These are phyloP conservation scores for Bombus turneri DNA, from an alignment of 1,140 invertebrate genomes.

Conservation along the genomic window DNA sequence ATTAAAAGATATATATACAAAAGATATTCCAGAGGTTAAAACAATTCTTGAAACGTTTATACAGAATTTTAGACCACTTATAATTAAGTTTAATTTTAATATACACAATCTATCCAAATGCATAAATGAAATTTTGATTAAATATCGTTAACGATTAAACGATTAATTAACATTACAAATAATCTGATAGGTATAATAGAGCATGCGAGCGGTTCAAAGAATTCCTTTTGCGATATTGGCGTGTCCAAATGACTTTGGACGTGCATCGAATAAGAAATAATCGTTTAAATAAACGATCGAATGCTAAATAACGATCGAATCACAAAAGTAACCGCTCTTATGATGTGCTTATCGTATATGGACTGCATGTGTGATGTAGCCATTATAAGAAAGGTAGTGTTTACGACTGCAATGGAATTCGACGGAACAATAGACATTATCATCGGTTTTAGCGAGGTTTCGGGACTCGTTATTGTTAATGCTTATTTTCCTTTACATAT, in stretches of 20 bases:
- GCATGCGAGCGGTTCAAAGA: neutral
- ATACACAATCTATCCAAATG: neutral
- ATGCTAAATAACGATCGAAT: neutral
- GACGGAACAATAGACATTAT: neutral
- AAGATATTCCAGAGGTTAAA: neutral
- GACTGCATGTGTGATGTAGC: neutral
- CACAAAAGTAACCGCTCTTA: neutral
- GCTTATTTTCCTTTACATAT: no score
- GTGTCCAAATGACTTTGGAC: neutral
- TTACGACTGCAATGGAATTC: neutral
- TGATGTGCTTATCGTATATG: neutral
- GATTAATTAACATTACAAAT: neutral
- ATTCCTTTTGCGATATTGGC: neutral
- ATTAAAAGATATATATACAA: no score
- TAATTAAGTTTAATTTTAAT: neutral
- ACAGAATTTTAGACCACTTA: neutral
- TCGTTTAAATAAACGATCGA: slow-evolving; percentile 5
- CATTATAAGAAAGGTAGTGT: neutral
- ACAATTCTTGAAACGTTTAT: neutral
- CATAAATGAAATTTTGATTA: neutral
- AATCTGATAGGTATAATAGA: neutral
- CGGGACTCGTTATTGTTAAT: neutral
- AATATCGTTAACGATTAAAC: neutral
- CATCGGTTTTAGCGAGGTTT: neutral
- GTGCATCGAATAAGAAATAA: neutral